phyloP scores from a whole-genome alignment of 2,888 invertebrate species.

The Drosophila macrospina region DNA sequence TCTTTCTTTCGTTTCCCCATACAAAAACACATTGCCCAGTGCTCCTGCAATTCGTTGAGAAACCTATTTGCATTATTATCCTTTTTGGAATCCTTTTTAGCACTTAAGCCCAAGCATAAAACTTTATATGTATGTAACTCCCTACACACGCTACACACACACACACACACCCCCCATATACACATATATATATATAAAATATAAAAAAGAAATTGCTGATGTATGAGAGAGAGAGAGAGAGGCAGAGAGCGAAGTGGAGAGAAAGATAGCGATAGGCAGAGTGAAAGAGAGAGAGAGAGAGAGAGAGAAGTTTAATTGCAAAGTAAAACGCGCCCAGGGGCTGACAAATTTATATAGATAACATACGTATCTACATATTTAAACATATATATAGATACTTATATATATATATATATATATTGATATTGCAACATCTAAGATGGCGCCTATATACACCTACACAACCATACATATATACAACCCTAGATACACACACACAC shows the following conservation, averaged over 20 bases:
- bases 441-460: constrained; percentile 65
- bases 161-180: constrained; percentile 14
- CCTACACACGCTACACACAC: constrained; percentile 5
- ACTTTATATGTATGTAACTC: constrained; percentile 52
- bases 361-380: constrained; percentile 20
- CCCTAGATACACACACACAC: constrained; percentile 26
- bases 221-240: constrained; percentile 22
- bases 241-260: neutral
- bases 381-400: constrained; percentile 37
- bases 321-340: constrained; percentile 27
- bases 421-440: constrained; percentile 73
- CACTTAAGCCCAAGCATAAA: constrained; percentile 51
- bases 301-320: constrained; percentile 17
- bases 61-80: constrained; percentile 42
- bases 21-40: constrained; percentile 52
- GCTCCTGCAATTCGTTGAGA: constrained; percentile 57
- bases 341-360: constrained; percentile 56
- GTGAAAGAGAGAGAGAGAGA: neutral
- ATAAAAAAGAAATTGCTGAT: constrained; percentile 38
- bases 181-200: constrained; percentile 23
- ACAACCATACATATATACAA: constrained; percentile 20
- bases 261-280: constrained; percentile 1
- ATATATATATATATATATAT: constrained; percentile 55
- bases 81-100: constrained; percentile 43
- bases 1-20: constrained; percentile 36